phyloP scores from a whole-genome alignment of 2,113 vertebrate species.

The Penelope pileata region DNA sequence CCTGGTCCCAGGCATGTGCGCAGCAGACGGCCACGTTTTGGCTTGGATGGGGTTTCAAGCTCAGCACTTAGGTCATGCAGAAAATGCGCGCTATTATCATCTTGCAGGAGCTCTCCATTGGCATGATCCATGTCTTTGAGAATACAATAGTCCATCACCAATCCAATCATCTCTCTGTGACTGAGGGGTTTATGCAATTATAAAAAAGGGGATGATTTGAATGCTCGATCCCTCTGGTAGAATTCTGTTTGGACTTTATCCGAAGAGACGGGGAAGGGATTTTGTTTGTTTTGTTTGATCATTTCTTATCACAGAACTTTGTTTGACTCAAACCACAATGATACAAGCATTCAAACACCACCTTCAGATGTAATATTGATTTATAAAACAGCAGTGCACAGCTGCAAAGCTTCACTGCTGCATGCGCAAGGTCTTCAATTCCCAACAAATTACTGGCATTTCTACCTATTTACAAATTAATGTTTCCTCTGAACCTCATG shows the following conservation, averaged over 20 bases:
- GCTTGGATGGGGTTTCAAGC: slow-evolving; percentile 31
- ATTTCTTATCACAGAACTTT: slow-evolving; percentile 78
- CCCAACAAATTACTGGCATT: slow-evolving; percentile 74
- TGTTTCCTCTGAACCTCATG: slow-evolving; percentile 64
- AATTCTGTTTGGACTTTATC: slow-evolving; percentile 74
- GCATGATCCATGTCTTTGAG: slow-evolving; percentile 61
- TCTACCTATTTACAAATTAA: slow-evolving; percentile 79
- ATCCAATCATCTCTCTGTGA: slow-evolving; percentile 71
- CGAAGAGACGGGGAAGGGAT: slow-evolving; percentile 45
- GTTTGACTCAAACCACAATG: slow-evolving; percentile 72
- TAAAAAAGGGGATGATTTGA: slow-evolving; percentile 67
- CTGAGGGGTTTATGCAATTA: slow-evolving; percentile 74
- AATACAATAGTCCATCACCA: slow-evolving; percentile 63
- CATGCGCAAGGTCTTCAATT: slow-evolving; percentile 74
- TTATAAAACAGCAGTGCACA: slow-evolving; percentile 74
- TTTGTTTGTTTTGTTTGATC: slow-evolving; percentile 78
- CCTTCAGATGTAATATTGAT: slow-evolving; percentile 77
- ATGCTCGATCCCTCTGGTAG: slow-evolving; percentile 68
- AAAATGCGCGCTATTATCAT: neutral
- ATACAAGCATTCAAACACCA: slow-evolving; percentile 72
- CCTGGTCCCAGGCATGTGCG: slow-evolving; percentile 7
- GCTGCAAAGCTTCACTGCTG: slow-evolving; percentile 69
- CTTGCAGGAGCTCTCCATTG: slow-evolving; percentile 42
- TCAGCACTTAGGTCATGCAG: neutral
- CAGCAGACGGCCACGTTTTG: neutral